These are phyloP conservation scores for Callimorpha dominula DNA, from an alignment of 2,888 invertebrate species.

Conservation along the genomic window DNA sequence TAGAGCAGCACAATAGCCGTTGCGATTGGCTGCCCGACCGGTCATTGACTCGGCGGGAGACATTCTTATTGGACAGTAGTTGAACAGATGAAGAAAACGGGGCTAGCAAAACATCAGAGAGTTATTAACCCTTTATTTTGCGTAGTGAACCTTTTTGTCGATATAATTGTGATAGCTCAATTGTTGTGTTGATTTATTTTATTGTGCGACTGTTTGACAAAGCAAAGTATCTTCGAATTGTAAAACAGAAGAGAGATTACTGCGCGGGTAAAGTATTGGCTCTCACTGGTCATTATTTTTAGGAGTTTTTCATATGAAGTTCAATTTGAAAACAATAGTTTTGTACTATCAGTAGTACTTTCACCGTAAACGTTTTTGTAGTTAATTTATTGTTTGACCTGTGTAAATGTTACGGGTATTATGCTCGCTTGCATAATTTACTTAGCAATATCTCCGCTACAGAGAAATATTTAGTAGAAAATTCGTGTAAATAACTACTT, in stretches of 20 bases:
- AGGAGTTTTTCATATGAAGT: too few species aligned
- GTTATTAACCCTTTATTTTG: slow-evolving; percentile 40
- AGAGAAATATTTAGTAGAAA: slow-evolving; percentile 8
- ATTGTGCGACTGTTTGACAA: background rate
- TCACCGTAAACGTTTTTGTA: background rate
- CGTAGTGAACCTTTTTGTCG: slow-evolving; percentile 21
- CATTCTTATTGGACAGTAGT: slow-evolving; percentile 46
- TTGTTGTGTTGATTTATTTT: slow-evolving; percentile 8
- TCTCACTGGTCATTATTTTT: too few species aligned
- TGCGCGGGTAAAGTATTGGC: too few species aligned
- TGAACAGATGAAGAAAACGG: slow-evolving; percentile 38
- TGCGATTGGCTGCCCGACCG: slow-evolving; percentile 68
- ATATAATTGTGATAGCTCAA: slow-evolving; percentile 17
- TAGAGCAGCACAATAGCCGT: slow-evolving; percentile 64
- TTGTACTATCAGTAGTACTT: background rate
- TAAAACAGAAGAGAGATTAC: too few species aligned
- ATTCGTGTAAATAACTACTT: slow-evolving; percentile 27
- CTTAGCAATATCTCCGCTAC: too few species aligned
- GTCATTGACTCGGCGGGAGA: slow-evolving; percentile 74
- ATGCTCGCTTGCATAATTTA: background rate
- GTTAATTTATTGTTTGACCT: background rate
- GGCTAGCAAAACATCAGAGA: slow-evolving; percentile 19
- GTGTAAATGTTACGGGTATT: background rate
- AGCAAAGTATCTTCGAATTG: background rate
- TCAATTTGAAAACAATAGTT: background rate